Base-by-base conservation (phyloP, 2,888 invertebrate species). In the Acanthosepion pharaonis region DNA sequence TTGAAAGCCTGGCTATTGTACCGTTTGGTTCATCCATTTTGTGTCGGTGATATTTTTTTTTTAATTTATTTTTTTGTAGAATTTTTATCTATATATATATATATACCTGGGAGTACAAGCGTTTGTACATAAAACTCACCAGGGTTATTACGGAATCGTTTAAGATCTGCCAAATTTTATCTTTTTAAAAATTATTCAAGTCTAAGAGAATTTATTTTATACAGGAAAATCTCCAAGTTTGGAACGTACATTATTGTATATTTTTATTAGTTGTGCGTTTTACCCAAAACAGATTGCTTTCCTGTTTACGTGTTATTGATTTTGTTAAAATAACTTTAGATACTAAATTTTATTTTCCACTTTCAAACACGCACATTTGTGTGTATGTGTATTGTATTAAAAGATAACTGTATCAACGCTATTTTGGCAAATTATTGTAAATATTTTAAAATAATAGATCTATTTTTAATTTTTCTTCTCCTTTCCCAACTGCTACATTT, bases 131-230 rank as follows among this genome's bases (percentile, higher is more conserved):
- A 64, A 2, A n/a, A 78, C 78, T 78, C 28, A 18, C 28, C 78
- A 78, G n/a, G 59, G 25, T 5, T 59, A n/a, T n/a, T 59, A 23
- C 20, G 23, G 20, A 59, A 25, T 78, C n/a, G 78, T 78, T 78
- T 78, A 78, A 78, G 78, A 78, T 78, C 78, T 78, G 78, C 78
- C 78, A 78, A 78, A 78, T 78, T 78, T n/a, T 78, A 78, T 78
- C 78, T 28, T 78, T 78, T 78, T 20, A 59, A 59, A 59, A 23
- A 59, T 59, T 59, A 59, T 59, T 59, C 28, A 78, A 78, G 78
- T 78, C 78, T 78, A 78, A 78, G n/a, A n/a, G 78, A 78, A 78
- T 78, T 78, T 78, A 78, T 78, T n/a, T 78, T 78, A 9, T 78
- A n/a, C 78, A 78, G 78, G 78, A 78, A n/a, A 18, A 20, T 64